Base-by-base conservation (phyloP, 2,888 invertebrate species). In the Sisyra terminalis region DNA sequence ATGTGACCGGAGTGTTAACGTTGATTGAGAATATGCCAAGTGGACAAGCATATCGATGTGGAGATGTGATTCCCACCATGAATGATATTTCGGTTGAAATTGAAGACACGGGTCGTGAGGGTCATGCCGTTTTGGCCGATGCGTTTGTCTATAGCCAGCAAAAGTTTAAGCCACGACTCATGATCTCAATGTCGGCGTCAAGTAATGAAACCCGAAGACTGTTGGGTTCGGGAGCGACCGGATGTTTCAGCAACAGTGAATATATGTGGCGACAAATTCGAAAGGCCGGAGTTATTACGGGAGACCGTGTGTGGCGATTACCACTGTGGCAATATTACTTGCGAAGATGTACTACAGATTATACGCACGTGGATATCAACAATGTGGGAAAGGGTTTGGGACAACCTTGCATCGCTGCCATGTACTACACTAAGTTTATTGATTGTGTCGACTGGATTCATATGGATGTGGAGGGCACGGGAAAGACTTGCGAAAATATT, bases 151-250 rank as follows among this genome's bases (percentile, higher is more conserved):
- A 57, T 41, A 58, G 59, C 0, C 63, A 72, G 58, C 54, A 61
- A 13, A 43, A 50, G 49, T 66, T 71, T 56, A 69, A 69, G 38
- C 76, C 81, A 1, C 58, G 66, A 32, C 63, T 77, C 14, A 69
- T 82, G 29, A 57, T 84, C 11, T 81, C 82, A 53, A 69, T 83
- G 48, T 81, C 78, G 16, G 80, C 80, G 24, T 63, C 82, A 39
- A 80, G 81, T 29, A 71, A 67, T 14, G 73, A 60, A 14, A 64
- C 70, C 32, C 55, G 59, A 37, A 60, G 67, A 14, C 70, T 71
- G 9, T 53, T 74, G 29, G 74, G 74, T 2, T 59, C 63, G 6
- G 65, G 61, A 3, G 70, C 69, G 2, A 57, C 67, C 36, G 75
- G 70, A 4, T 70, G 69, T 5, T 75, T 66, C 54, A 64, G 66